phyloP scores from a whole-genome alignment of 2,888 invertebrate genomes.

The Philereme vetulata region DNA sequence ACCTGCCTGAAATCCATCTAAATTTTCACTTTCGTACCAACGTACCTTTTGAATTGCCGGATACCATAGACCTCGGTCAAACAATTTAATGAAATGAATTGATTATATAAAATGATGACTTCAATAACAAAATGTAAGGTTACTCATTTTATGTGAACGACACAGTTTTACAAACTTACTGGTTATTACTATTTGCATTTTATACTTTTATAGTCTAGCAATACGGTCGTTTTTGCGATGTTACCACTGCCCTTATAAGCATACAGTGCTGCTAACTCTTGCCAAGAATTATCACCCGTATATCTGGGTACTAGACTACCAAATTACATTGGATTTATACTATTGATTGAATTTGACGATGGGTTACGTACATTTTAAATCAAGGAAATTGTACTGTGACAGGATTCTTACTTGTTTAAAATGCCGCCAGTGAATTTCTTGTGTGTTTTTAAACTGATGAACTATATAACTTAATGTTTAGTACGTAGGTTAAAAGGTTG shows the following conservation, averaged over 20 bases:
- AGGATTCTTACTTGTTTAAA: neutral
- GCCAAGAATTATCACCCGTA: slow-evolving; percentile 10
- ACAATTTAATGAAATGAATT: too few relatives aligned
- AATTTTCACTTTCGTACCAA: too few relatives aligned
- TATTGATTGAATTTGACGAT: neutral
- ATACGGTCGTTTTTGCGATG: slow-evolving; percentile 21
- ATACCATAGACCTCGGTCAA: too few relatives aligned
- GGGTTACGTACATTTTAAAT: neutral
- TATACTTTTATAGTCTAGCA: slow-evolving; percentile 2
- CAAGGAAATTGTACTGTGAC: too few relatives aligned
- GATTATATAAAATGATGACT: too few relatives aligned
- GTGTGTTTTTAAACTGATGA: neutral
- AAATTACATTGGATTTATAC: neutral
- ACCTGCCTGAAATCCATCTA: too few relatives aligned
- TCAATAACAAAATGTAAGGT: too few relatives aligned
- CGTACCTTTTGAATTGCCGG: too few relatives aligned
- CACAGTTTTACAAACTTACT: neutral
- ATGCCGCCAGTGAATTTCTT: neutral
- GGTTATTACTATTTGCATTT: slow-evolving; percentile 4
- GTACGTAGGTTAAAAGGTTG: neutral
- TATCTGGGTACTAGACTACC: slow-evolving; percentile 3
- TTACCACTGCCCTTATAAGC: slow-evolving; percentile 10
- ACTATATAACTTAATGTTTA: neutral
- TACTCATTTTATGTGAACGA: too few relatives aligned
- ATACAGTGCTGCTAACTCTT: slow-evolving; percentile 4